Conservation (phyloP, 2,797 vertebrate genomes). For the Alosa sapidissima region DNA sequence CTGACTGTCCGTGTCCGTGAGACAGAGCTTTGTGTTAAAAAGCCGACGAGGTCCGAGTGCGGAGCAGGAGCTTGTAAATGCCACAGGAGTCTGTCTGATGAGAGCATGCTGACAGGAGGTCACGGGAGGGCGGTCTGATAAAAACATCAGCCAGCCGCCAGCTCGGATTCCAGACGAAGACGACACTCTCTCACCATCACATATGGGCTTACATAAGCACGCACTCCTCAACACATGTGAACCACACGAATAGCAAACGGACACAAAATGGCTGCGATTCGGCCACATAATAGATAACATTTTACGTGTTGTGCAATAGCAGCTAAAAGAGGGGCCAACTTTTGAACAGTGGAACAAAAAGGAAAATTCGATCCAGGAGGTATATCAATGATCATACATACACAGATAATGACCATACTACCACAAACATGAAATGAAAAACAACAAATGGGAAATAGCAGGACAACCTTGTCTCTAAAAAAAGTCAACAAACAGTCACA, state of each 20-base stretch:
- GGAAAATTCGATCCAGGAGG: not conserved
- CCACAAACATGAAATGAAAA: not conserved
- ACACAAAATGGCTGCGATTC: not conserved
- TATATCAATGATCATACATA: not conserved
- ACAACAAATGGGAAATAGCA: not conserved
- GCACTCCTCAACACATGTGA: not conserved
- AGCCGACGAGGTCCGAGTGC: not conserved
- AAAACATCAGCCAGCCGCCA: not conserved
- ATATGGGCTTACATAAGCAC: not conserved
- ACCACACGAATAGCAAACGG: not conserved
- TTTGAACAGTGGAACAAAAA: not conserved
- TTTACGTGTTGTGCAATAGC: not conserved
- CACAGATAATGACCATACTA: not conserved
- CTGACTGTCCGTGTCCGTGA: not conserved
- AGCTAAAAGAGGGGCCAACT: not conserved
- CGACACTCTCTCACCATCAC: not conserved
- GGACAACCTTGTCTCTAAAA: not conserved
- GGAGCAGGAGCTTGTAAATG: constrained; percentile 6
- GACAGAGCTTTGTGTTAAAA: constrained; percentile 13
- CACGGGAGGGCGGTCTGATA: constrained; percentile 7
- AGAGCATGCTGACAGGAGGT: constrained; percentile 4
- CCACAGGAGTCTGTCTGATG: constrained; percentile 15
- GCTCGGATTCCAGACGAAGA: not conserved
- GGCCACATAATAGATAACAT: not conserved
- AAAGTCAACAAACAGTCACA: not conserved